Evolutionary conservation across 1,140 invertebrate genomes (phyloP).

Genomic region (Cheumatopsyche charites): DNA sequence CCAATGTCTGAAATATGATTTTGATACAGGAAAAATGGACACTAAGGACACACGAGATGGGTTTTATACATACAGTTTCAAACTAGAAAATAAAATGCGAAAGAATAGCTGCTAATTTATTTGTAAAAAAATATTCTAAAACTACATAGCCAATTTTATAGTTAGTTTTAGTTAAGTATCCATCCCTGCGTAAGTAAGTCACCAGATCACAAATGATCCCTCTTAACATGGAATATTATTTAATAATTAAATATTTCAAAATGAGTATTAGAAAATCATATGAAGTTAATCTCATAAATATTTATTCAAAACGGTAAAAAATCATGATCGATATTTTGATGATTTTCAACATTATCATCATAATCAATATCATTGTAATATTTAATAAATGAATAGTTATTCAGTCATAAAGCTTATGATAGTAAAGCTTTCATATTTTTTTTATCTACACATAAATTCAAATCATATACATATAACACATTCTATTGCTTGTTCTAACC

Average conservation of each 20-base stretch:
- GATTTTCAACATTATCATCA: neutral
- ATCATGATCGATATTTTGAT: slow-evolving; percentile 10
- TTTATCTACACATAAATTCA: slow-evolving; percentile 25
- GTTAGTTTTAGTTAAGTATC: slow-evolving; percentile 63
- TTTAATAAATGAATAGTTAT: slow-evolving; percentile 40
- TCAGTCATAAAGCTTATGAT: slow-evolving; percentile 48
- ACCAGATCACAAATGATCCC: slow-evolving; percentile 43
- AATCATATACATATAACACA: slow-evolving; percentile 33
- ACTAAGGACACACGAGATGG: no score
- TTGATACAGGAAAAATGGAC: no score
- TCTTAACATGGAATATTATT: slow-evolving; percentile 43
- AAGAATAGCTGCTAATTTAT: slow-evolving; percentile 62
- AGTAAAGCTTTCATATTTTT: slow-evolving; percentile 47
- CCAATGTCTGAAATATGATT: neutral
- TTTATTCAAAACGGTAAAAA: slow-evolving; percentile 18
- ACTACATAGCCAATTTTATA: slow-evolving; percentile 64
- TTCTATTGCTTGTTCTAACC: slow-evolving; percentile 49
- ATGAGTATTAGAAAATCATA: slow-evolving; percentile 41
- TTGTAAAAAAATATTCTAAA: slow-evolving; percentile 66
- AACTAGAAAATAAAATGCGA: neutral
- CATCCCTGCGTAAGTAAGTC: slow-evolving; percentile 63
- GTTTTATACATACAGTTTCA: no score
- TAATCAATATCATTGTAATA: slow-evolving; percentile 12
- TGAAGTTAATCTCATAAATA: slow-evolving; percentile 26
- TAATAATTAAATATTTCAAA: slow-evolving; percentile 29